Base-by-base conservation (phyloP, 2,888 invertebrate species). In the Athalia cordata region DNA sequence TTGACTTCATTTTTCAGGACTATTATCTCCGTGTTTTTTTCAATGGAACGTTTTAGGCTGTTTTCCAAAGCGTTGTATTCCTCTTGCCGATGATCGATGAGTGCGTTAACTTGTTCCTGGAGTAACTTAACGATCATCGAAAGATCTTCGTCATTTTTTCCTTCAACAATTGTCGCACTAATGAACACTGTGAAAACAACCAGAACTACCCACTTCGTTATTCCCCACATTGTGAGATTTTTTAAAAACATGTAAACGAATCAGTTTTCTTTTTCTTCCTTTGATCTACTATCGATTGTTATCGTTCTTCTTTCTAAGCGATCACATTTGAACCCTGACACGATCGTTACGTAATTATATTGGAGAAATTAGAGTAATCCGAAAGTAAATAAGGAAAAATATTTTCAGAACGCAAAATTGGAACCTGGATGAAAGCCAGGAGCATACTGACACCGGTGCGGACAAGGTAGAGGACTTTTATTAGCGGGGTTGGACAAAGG, bases 11-110 rank as follows among this genome's bases (percentile, higher is more conserved):
- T 90, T 80, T 90, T 89, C 68, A 93, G 87, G 9, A 91, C 90
- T 52, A 89, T 88, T 72, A 93, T 87, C 83, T 93, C 92, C 4
- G 91, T 91, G 80, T 91, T 92, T 80, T 92, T 91, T 81, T 91
- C 91, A 81, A 93, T 90, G 29, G 91, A 90, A 78, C 87, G 90
- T 80, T 92, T 90, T 80, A 93, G 87, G 83, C 91, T 92, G 78
- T 91, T 91, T 87, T 92, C 92, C 79, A 92, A 91, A 77, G 91
- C 91, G 77, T 91, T 89, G 83, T 92, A 90, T 87, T 93, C 93
- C 84, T 92, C 91, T 79, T 91, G 90, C 61, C 93, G 88, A 81
- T 91, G 90, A 80, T 92, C 91, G 81, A 92, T 84, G 13, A 93
- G 87, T 47, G 91, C 91, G 79, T 89, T 91, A 87, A 93, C 91